Evolutionary conservation across 2,797 vertebrate species (phyloP).

Genomic region (Alca torda): DNA sequence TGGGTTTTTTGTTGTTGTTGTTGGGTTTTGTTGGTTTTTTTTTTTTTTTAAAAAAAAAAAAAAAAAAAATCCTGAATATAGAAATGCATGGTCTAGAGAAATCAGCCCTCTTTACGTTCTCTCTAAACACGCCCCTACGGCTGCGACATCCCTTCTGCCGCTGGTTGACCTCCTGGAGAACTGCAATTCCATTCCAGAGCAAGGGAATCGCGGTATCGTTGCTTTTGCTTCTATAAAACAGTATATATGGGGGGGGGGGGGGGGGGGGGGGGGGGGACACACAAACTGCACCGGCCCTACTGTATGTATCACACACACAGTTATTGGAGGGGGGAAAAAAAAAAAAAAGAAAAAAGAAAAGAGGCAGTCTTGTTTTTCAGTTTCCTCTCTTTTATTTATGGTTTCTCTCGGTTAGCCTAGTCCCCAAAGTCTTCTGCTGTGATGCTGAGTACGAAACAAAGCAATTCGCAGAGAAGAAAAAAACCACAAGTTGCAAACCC

Average conservation of each 20-base stretch:
- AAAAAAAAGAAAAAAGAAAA: background rate
- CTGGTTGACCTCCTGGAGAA: background rate
- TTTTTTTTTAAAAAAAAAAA: background rate
- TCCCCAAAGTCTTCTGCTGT: background rate
- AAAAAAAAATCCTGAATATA: background rate
- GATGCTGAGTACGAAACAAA: background rate
- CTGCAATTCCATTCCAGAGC: background rate
- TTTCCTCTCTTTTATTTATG: background rate
- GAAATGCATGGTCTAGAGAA: background rate
- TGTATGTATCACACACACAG: background rate
- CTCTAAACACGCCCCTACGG: background rate
- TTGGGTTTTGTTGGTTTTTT: background rate
- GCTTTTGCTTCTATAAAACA: background rate
- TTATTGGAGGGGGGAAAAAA: fast-evolving
- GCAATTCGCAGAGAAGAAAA: background rate
- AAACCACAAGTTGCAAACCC: background rate
- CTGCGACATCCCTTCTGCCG: background rate
- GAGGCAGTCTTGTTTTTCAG: background rate
- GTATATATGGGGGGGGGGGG: background rate
- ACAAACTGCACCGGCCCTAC: background rate
- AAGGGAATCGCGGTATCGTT: background rate
- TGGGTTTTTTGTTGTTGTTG: too few relatives aligned
- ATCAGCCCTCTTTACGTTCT: background rate
- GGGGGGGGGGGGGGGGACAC: background rate
- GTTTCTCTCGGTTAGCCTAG: background rate